Percentiles rank a stretch among this genome's conserved stretches.
phyloP scores from a whole-genome alignment of 2,888 invertebrate species.

The Reticulitermes lucifugus region DNA sequence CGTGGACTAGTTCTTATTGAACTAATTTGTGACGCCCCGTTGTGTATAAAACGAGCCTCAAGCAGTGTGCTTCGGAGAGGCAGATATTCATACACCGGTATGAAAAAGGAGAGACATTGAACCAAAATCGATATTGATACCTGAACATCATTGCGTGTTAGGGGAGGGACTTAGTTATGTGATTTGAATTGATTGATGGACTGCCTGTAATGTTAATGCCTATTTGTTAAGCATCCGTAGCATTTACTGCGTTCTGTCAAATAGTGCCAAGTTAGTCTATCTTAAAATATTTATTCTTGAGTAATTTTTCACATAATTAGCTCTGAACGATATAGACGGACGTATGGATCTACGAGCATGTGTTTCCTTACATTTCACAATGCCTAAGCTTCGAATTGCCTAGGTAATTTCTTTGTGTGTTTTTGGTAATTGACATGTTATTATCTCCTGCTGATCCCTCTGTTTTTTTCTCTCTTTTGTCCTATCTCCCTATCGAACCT shows the following conservation, averaged over 20 bases:
- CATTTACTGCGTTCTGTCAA: no score
- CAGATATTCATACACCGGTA: constrained; percentile 37
- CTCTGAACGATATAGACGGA: no score
- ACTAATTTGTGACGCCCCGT: constrained; percentile 62
- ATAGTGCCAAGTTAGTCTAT: neutral
- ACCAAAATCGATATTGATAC: constrained; percentile 20
- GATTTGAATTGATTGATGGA: constrained; percentile 9
- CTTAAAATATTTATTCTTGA: neutral
- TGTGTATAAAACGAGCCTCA: constrained; percentile 31
- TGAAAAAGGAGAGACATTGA: constrained; percentile 27
- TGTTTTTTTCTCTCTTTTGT: no score
- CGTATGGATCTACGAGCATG: neutral
- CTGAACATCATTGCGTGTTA: neutral
- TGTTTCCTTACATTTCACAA: no score
- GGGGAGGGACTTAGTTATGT: neutral
- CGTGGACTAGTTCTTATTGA: constrained; percentile 68
- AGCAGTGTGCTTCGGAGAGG: constrained; percentile 26
- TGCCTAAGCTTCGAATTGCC: no score
- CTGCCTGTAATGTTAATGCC: neutral
- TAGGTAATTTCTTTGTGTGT: no score
- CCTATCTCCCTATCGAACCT: no score
- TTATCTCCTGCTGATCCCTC: no score
- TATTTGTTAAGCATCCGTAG: neutral
- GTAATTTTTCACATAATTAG: neutral
- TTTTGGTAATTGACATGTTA: no score